Evolutionary conservation across 1,140 invertebrate genomes (phyloP), one percentile per base, ranked within the genome.

Genomic region (Phthorimaea operculella): DNA sequence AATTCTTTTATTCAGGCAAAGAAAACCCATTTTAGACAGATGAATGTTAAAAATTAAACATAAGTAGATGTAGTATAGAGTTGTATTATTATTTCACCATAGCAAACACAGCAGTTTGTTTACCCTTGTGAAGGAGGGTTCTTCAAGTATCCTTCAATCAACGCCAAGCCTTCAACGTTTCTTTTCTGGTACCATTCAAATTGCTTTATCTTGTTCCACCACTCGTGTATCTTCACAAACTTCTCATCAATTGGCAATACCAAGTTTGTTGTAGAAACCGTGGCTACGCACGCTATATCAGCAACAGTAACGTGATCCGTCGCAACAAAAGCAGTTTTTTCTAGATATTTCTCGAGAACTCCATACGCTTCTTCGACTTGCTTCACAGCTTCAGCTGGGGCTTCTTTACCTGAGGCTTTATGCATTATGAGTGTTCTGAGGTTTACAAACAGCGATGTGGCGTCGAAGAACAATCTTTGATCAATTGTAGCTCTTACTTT

Each of bases 381-480:
- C 12, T 44, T 49, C 0, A 54, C 28, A 21, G 56, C 51, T 12
- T 60, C 33, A 4, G n/a, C 10, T 11, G 51, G 50, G 0, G 45
- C 17, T 14, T 49, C 1, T 42, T 33, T 14, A 12, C 36, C 50
- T 53, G 53, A 1, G 58, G 44, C 16, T 48, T 56, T 4, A 51
- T 11, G 17, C 15, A 12, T 7, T 14, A 55, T 4, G 0, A 54
- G 51, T 0, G 12, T 36, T 17, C 14, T 10, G 2, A 62, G 16
- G 50, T 42, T 52, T 4, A 59, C 57, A 21, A 72, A 89, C 0
- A 91, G 65, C 11, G 83, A 78, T 15, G 87, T 83, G 11, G 84
- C 76, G 59, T 91, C 89, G 61, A 90, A 90, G 60, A 87, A 85
- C 47, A 91, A 64, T 11, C 87, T 70, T 54, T 87, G 81, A 70